These are phyloP conservation scores for Lucilia sericata DNA, from an alignment of 1,140 invertebrate genomes.

Conservation along the genomic window DNA sequence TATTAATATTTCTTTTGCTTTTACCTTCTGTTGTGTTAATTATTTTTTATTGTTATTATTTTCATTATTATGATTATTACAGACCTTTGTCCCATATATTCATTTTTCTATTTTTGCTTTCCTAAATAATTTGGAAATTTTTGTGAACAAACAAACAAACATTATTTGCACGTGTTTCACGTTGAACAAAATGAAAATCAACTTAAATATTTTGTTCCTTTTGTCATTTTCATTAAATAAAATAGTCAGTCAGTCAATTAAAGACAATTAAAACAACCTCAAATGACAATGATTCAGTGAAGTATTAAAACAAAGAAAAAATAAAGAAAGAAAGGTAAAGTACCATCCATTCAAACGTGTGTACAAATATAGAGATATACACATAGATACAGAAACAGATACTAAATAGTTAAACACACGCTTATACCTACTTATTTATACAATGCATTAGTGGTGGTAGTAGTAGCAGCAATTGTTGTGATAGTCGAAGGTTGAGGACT, in stretches of 20 bases:
- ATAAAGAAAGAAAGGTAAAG: constrained; percentile 4
- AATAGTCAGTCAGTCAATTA: constrained; percentile 23
- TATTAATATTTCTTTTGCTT: too few relatives aligned
- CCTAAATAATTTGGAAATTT: neutral
- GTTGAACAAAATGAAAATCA: neutral
- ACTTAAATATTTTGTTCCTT: neutral
- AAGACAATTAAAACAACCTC: constrained; percentile 23
- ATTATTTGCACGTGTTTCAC: neutral
- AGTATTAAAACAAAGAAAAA: neutral
- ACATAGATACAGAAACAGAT: too few relatives aligned
- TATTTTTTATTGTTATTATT: too few relatives aligned
- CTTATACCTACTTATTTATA: too few relatives aligned
- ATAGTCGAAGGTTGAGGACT: neutral
- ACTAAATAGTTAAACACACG: too few relatives aligned
- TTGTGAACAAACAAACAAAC: neutral
- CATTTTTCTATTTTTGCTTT: neutral
- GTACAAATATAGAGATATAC: neutral
- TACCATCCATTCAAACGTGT: neutral
- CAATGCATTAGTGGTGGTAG: too few relatives aligned
- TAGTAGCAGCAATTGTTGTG: too few relatives aligned
- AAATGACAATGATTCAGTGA: neutral
- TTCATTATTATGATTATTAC: neutral
- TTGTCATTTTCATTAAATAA: constrained; percentile 27
- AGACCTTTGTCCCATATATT: neutral
- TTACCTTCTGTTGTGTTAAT: too few relatives aligned